These are phyloP conservation scores for Clarias laeviceps DNA, from an alignment of 2,797 vertebrate species.

Conservation along the genomic window DNA sequence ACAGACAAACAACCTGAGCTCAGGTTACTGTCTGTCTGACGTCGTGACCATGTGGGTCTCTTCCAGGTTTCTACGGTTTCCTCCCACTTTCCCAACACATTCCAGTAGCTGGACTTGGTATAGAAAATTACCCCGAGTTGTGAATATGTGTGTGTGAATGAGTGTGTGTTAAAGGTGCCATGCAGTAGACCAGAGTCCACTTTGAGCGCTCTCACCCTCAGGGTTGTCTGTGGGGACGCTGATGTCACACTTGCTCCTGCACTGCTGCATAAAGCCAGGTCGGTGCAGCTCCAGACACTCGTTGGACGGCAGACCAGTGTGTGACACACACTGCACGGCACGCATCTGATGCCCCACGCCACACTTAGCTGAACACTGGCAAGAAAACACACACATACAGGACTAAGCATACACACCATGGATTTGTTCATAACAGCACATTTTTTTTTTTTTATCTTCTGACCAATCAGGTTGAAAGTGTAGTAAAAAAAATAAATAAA, in stretches of 20 bases:
- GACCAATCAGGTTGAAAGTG: background rate
- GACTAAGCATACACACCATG: background rate
- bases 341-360: slow-evolving; percentile 92
- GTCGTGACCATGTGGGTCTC: background rate
- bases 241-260: slow-evolving; percentile 89
- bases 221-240: slow-evolving; percentile 84
- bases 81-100: background rate
- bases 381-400: slow-evolving; percentile 21
- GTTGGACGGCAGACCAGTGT: slow-evolving; percentile 81
- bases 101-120: background rate
- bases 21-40: background rate
- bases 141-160: background rate
- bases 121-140: background rate
- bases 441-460: background rate
- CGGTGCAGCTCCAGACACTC: slow-evolving; percentile 87
- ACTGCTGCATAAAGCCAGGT: slow-evolving; percentile 86
- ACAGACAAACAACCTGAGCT: background rate
- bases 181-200: background rate
- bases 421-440: background rate
- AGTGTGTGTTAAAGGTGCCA: background rate
- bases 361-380: slow-evolving; percentile 89
- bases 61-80: background rate
- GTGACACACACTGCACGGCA: slow-evolving; percentile 85
- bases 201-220: slow-evolving; percentile 82
- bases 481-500: background rate